Evolutionary conservation across 2,888 invertebrate genomes (phyloP).

Genomic region (Thera obeliscata): DNA sequence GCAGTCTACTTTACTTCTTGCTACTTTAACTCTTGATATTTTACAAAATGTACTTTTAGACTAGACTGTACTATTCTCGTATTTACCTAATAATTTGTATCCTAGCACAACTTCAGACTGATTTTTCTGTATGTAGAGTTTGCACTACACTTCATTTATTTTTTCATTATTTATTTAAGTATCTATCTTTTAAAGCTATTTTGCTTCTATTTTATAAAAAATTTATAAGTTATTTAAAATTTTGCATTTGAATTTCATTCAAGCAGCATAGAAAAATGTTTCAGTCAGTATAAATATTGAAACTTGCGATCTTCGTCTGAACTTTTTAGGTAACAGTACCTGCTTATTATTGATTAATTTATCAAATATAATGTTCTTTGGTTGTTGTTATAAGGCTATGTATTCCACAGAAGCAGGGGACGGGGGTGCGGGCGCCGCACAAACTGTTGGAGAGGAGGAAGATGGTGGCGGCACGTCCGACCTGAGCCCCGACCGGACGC

Average conservation of each 20-base stretch:
- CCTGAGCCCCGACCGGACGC: slow-evolving; percentile 81
- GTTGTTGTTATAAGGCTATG: slow-evolving; percentile 14
- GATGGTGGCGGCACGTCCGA: slow-evolving; percentile 77
- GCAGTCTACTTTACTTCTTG: slow-evolving; percentile 3
- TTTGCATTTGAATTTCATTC: too few relatives aligned
- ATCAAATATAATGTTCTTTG: background rate
- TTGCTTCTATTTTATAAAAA: background rate
- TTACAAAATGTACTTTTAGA: slow-evolving; percentile 16
- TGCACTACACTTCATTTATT: slow-evolving; percentile 43
- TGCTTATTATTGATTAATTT: background rate
- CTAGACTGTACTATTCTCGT: slow-evolving; percentile 12
- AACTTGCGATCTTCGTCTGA: background rate
- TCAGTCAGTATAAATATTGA: too few relatives aligned
- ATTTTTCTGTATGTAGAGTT: slow-evolving; percentile 41
- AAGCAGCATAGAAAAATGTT: too few relatives aligned
- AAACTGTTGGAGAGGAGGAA: slow-evolving; percentile 65
- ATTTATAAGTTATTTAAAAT: too few relatives aligned
- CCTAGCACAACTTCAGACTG: slow-evolving; percentile 43
- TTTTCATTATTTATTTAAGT: slow-evolving; percentile 10
- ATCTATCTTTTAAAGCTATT: background rate
- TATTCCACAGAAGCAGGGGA: slow-evolving; percentile 73
- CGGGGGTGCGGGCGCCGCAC: slow-evolving; percentile 77
- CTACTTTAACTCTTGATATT: slow-evolving; percentile 13
- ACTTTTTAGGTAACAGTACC: background rate
- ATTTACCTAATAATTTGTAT: slow-evolving; percentile 19